Evolutionary conservation across 2,888 invertebrate species (phyloP), one percentile per base, ranked within the genome.

Genomic region (Sericinus montela): DNA sequence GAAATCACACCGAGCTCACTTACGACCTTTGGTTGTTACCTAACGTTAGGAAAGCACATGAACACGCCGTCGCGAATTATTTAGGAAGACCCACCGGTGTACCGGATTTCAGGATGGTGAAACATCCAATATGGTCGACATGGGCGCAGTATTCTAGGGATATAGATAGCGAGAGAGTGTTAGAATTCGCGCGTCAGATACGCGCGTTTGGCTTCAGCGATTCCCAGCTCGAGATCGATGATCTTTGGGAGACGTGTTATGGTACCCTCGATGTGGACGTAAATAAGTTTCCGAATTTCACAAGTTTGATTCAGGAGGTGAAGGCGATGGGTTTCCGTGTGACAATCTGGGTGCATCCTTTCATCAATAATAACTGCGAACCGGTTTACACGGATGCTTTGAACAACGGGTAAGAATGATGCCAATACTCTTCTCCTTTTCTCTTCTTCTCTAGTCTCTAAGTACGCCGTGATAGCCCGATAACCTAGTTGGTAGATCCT

Each of bases 271-370:
- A 89, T 10, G 95, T 97, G 53, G 91, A 95, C 60, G 75, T 82
- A 8, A 74, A 66, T 0, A 95, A 93, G 71, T 97, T 97, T 67
- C 91, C 93, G 0, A 83, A 95, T 58, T 91, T 95, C 13, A 89
- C 83, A 8, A 67, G 82, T 13, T 90, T 95, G 2, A 90, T 93
- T 0, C 68, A 81, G 11, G 78, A 90, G 16, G 70, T 97, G 1
- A 93, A 94, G 60, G 69, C 69, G 0, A 67, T 91, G 58, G 94
- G 93, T 0, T 95, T 93, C 68, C 90, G 94, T 1, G 93, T 95
- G 0, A 94, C 95, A 0, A 80, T 97, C 1, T 97, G 97, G 96
- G 90, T 94, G 11, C 96, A 97, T 90, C 97, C 97, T 0, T 97
- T 97, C 63, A 93, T 96, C 13, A 95, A 96, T 66, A 87, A 84